phyloP scores from a whole-genome alignment of 2,888 invertebrate species.

The Strigamia transsilvanica region DNA sequence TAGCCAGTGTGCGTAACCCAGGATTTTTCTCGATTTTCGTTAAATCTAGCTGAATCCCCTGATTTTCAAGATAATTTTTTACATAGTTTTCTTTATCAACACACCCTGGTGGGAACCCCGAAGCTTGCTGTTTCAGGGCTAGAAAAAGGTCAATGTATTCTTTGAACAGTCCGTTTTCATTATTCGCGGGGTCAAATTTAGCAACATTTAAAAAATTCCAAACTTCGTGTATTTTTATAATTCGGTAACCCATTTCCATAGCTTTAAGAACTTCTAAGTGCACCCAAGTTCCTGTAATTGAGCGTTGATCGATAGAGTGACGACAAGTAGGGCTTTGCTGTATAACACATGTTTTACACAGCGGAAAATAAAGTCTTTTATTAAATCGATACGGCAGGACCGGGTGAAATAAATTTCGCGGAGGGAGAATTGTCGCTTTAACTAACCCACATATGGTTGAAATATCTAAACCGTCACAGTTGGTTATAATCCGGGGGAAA shows the following conservation, averaged over 20 bases:
- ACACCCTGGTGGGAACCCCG: not conserved
- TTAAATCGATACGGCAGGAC: not conserved
- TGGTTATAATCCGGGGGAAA: not conserved
- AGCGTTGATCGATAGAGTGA: not conserved
- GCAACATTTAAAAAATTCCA: not conserved
- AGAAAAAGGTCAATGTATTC: not conserved
- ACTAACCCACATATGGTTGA: not conserved
- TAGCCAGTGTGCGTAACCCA: not conserved
- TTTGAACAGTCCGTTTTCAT: not conserved
- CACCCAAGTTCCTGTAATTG: slow-evolving; percentile 7
- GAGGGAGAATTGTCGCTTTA: not conserved
- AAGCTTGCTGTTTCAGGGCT: not conserved
- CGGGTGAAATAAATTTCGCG: not conserved
- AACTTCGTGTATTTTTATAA: not conserved
- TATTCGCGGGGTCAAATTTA: not conserved
- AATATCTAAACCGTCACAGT: not conserved
- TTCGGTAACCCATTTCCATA: not conserved
- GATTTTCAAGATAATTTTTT: not conserved
- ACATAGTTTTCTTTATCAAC: not conserved
- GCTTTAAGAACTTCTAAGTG: not conserved
- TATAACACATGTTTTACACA: not conserved
- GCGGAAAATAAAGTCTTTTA: not conserved
- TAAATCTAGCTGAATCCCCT: not conserved
- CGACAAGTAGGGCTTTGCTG: not conserved
- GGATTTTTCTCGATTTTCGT: too few species aligned